Conservation (phyloP, 2,113 vertebrate genomes). For the Sisor rabdophorus region DNA sequence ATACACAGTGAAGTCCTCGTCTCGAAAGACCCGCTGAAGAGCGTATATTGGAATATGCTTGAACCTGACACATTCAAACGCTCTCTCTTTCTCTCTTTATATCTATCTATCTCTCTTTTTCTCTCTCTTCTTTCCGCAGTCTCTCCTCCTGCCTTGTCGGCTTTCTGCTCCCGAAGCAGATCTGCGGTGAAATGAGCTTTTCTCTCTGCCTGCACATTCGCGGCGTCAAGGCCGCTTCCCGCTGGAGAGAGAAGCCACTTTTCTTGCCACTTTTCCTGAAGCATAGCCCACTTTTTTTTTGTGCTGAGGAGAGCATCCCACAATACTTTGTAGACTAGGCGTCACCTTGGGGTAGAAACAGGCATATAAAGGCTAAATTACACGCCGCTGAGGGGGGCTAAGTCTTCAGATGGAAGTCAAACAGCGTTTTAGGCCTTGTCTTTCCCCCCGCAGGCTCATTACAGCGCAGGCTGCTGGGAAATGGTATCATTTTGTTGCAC, state of each 20-base stretch:
- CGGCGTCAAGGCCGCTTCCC: slow-evolving; percentile 13
- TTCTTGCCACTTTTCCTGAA: slow-evolving; percentile 9
- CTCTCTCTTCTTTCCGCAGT: slow-evolving; percentile 1
- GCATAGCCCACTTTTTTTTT: slow-evolving; percentile 36
- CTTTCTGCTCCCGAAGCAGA: slow-evolving; percentile 48
- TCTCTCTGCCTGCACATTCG: slow-evolving; percentile 24
- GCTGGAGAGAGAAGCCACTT: background rate
- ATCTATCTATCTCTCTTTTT: background rate
- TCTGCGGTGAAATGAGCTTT: slow-evolving; percentile 47
- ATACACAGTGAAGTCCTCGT: too few species aligned
- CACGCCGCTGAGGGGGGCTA: slow-evolving; percentile 1
- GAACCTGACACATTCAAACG: slow-evolving; percentile 56
- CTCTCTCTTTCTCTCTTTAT: background rate
- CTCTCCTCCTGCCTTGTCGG: background rate
- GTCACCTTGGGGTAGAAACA: slow-evolving; percentile 28
- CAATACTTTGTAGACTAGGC: slow-evolving; percentile 21
- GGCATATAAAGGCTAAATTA: slow-evolving; percentile 37
- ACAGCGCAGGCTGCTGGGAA: slow-evolving; percentile 2
- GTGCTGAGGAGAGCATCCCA: slow-evolving; percentile 35
- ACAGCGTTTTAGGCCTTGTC: slow-evolving; percentile 18
- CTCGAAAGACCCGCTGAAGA: too few species aligned
- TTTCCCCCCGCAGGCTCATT: slow-evolving; percentile 40
- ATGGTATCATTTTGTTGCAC: background rate
- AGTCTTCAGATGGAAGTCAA: slow-evolving; percentile 38
- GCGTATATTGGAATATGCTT: slow-evolving; percentile 67